Percentiles rank a stretch among this genome's conserved stretches.
These are phyloP conservation scores for Amphimallon solstitiale DNA, from an alignment of 2,888 invertebrate species.

Conservation along the genomic window DNA sequence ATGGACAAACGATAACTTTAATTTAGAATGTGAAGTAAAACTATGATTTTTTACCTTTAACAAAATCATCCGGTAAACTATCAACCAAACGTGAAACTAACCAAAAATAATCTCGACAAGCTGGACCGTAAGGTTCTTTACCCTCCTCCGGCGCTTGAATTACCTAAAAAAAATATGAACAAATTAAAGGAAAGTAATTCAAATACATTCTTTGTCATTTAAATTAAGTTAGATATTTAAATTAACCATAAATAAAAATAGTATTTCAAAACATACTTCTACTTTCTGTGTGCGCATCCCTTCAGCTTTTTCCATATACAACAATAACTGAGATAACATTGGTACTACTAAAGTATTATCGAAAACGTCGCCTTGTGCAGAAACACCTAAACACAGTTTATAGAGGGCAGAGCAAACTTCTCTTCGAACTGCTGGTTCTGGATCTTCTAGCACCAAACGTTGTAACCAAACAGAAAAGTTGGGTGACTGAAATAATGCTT, in stretches of 20 bases:
- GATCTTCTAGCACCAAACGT: slow-evolving; percentile 85
- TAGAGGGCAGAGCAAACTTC: slow-evolving; percentile 95
- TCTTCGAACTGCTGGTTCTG: slow-evolving; percentile 89
- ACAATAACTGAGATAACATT: slow-evolving; percentile 81
- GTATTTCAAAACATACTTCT: slow-evolving; percentile 57
- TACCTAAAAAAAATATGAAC: slow-evolving; percentile 36
- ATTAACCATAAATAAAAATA: neutral
- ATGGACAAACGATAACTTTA: neutral
- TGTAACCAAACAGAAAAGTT: slow-evolving; percentile 85
- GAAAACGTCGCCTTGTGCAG: slow-evolving; percentile 59
- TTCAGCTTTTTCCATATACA: slow-evolving; percentile 85
- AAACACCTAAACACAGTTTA: slow-evolving; percentile 81
- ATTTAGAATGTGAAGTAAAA: slow-evolving; percentile 1
- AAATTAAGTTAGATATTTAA: too few species aligned
- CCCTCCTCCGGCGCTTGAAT: slow-evolving; percentile 73
- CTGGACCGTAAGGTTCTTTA: slow-evolving; percentile 95
- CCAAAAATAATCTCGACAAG: slow-evolving; percentile 96
- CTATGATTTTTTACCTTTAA: slow-evolving; percentile 68
- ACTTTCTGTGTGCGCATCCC: slow-evolving; percentile 78
- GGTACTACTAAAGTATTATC: slow-evolving; percentile 78
- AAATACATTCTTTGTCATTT: neutral
- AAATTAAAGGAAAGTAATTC: neutral
- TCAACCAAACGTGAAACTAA: slow-evolving; percentile 88
- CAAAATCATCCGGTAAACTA: slow-evolving; percentile 81
- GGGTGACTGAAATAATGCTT: slow-evolving; percentile 78